Evolutionary conservation across 92 coral and sea anemone genomes (phyloP).

Genomic region (Epizoanthus rinbou): DNA sequence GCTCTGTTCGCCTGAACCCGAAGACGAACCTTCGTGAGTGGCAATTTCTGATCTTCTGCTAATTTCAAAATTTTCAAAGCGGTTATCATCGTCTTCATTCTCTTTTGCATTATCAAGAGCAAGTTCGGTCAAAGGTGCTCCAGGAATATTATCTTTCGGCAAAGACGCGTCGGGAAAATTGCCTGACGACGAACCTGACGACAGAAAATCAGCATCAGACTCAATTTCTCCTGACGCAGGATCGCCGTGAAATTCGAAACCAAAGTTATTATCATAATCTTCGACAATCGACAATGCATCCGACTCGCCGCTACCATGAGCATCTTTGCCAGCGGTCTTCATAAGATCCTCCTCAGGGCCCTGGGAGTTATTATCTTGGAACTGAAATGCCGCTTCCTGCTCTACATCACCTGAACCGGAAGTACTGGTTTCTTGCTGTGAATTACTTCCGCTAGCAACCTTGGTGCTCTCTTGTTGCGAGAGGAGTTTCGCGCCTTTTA

Average conservation of each 20-base stretch:
- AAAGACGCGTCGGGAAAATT: slow-evolving; percentile 15
- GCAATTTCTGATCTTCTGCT: slow-evolving; percentile 39
- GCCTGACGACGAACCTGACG: slow-evolving; percentile 8
- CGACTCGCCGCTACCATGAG: neutral
- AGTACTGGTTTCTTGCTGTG: neutral
- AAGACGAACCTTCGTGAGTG: neutral
- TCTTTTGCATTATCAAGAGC: neutral
- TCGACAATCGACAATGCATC: neutral
- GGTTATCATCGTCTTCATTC: neutral
- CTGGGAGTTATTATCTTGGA: too few relatives aligned
- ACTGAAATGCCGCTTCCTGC: neutral
- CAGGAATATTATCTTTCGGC: slow-evolving; percentile 16
- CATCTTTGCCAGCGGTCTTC: slow-evolving; percentile 25
- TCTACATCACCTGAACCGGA: neutral
- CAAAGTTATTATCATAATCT: slow-evolving; percentile 24
- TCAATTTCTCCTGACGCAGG: slow-evolving; percentile 23
- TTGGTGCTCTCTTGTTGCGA: neutral
- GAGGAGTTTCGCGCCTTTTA: neutral
- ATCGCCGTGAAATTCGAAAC: slow-evolving; percentile 33
- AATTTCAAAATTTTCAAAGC: slow-evolving; percentile 8
- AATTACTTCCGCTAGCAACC: slow-evolving; percentile 15
- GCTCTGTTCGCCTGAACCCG: slow-evolving; percentile 24
- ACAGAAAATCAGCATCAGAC: slow-evolving; percentile 36
- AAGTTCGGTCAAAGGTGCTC: slow-evolving; percentile 1
- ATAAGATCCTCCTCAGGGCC: slow-evolving; percentile 4